Evolutionary conservation across 1,140 invertebrate species (phyloP).

Genomic region (Rhagoletis zephyria): DNA sequence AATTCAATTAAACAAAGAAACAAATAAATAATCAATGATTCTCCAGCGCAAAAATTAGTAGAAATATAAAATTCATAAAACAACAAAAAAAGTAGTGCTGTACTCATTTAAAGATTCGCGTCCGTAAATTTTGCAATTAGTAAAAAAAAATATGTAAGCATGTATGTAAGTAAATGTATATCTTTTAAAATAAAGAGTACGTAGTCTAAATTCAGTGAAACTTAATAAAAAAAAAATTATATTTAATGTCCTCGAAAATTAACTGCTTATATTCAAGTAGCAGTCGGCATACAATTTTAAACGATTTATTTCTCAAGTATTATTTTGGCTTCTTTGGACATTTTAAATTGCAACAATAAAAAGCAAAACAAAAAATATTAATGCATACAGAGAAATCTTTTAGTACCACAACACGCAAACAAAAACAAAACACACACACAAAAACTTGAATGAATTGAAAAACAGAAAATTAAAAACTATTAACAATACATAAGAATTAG

Average conservation of each 20-base stretch:
- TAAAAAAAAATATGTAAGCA: slow-evolving; percentile 4
- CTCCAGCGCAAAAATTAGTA: slow-evolving; percentile 22
- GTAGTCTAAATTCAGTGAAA: background rate
- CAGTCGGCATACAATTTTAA: background rate
- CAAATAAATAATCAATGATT: background rate
- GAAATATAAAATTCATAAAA: background rate
- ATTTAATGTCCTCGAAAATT: too few relatives aligned
- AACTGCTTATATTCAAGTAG: background rate
- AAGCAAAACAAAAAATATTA: background rate
- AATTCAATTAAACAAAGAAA: background rate
- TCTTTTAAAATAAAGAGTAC: background rate
- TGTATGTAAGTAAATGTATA: background rate
- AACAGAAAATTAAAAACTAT: background rate
- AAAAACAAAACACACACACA: background rate
- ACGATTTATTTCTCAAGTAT: background rate
- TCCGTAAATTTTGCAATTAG: slow-evolving; percentile 33
- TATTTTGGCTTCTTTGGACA: background rate
- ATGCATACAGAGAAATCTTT: background rate
- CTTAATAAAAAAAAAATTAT: background rate
- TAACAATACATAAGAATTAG: background rate
- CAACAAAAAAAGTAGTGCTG: slow-evolving; percentile 9
- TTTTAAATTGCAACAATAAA: background rate
- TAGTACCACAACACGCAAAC: background rate
- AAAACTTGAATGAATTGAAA: background rate
- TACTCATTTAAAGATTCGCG: slow-evolving; percentile 9